Evolutionary conservation across 1,140 invertebrate genomes (phyloP).

Genomic region (Agraylea sexmaculata): DNA sequence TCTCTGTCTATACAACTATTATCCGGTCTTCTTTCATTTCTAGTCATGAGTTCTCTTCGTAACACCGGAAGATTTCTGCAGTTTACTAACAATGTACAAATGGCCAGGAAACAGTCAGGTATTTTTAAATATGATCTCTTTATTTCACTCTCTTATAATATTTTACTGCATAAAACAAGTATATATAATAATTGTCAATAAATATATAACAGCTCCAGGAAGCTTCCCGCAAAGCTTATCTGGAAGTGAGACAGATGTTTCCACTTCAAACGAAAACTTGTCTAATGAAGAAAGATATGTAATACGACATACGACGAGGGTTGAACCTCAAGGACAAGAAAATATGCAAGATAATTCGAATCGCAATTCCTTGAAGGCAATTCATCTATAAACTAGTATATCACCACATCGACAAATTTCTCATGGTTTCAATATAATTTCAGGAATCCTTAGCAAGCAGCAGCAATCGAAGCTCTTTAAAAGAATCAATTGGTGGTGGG

Average conservation of each 20-base stretch:
- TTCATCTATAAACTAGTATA: not conserved
- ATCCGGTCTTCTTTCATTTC: too few species aligned
- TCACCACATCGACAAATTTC: not conserved
- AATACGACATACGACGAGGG: conserved; percentile 66
- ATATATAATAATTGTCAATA: conserved; percentile 6
- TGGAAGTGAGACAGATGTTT: conserved; percentile 83
- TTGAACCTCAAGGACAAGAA: conserved; percentile 88
- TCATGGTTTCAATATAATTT: not conserved
- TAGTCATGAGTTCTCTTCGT: conserved; percentile 37
- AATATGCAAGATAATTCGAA: conserved; percentile 45
- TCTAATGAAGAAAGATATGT: conserved; percentile 76
- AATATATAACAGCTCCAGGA: conserved; percentile 31
- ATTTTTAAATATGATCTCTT: conserved; percentile 13
- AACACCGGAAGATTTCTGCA: conserved; percentile 35
- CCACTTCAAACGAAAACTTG: conserved; percentile 80
- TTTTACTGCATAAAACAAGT: too few species aligned
- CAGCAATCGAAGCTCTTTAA: conserved; percentile 54
- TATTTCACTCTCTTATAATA: not conserved
- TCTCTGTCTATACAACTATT: too few species aligned
- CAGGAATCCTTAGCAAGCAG: conserved; percentile 41
- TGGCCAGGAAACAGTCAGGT: conserved; percentile 37
- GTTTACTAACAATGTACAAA: conserved; percentile 38
- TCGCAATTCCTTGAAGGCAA: conserved; percentile 37
- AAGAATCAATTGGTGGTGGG: conserved; percentile 55
- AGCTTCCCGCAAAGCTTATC: conserved; percentile 61